phyloP scores from a whole-genome alignment of 2,113 vertebrate species.

The Amphiprion percula region DNA sequence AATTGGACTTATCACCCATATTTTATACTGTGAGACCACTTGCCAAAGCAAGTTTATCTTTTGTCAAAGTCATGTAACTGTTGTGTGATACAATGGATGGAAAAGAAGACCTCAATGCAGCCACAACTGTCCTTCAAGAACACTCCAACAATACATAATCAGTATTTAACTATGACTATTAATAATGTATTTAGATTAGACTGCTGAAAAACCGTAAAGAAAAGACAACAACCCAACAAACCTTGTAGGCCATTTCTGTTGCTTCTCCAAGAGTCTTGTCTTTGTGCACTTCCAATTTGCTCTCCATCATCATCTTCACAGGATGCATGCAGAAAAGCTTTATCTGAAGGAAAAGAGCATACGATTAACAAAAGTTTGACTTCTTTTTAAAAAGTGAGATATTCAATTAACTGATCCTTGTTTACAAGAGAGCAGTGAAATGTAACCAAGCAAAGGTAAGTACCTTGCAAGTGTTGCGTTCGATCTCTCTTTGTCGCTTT shows the following conservation, averaged over 20 bases:
- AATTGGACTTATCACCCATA: too few relatives aligned
- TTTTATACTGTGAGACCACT: too few relatives aligned
- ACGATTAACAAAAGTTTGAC: background rate
- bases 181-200: too few relatives aligned
- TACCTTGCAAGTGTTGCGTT: constrained; percentile 99
- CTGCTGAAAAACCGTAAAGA: too few relatives aligned
- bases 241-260: constrained; percentile 96
- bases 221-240: constrained; percentile 57
- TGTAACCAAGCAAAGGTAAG: background rate
- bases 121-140: background rate
- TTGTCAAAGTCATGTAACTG: too few relatives aligned
- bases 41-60: too few relatives aligned
- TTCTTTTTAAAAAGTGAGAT: background rate
- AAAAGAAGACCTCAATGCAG: background rate
- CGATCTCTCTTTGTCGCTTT: constrained; percentile 96
- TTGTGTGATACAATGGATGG: too few relatives aligned
- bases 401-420: background rate
- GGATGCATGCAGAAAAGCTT: constrained; percentile 99
- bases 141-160: too few relatives aligned
- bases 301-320: constrained; percentile 97
- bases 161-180: too few relatives aligned
- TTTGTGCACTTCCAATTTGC: constrained; percentile 98
- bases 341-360: constrained; percentile 84
- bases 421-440: background rate
- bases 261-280: constrained; percentile 96